These are phyloP conservation scores for Gymnocheta viridis DNA, from an alignment of 2,888 invertebrate species.

Conservation along the genomic window DNA sequence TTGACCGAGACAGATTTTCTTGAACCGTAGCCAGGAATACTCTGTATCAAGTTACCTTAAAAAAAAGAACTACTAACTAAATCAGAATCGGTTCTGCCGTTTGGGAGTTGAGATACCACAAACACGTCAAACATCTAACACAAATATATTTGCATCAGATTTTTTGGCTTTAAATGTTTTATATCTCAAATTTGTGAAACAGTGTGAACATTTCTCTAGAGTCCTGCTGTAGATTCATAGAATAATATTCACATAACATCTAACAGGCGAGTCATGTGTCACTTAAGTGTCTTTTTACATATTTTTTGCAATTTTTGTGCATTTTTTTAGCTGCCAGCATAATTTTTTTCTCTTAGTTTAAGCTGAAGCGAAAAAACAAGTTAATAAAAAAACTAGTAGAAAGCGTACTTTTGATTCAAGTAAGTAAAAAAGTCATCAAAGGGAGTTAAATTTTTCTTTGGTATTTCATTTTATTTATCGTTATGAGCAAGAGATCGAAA, in stretches of 20 bases:
- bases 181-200: not conserved
- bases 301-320: slow-evolving; percentile 3
- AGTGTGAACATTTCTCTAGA: not conserved
- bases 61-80: no score
- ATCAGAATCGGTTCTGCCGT: no score
- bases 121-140: no score
- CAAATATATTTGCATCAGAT: no score
- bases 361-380: not conserved
- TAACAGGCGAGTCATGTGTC: slow-evolving; percentile 57
- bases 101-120: no score
- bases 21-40: no score
- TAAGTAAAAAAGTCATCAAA: not conserved
- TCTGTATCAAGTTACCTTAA: no score
- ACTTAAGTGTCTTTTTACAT: slow-evolving; percentile 44
- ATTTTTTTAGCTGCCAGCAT: slow-evolving; percentile 16
- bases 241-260: slow-evolving; percentile 17
- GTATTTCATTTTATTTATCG: not conserved
- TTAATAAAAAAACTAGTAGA: slow-evolving; percentile 49
- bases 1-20: no score
- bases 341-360: slow-evolving; percentile 2
- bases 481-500: not conserved
- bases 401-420: slow-evolving; percentile 51
- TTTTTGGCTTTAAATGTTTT: not conserved
- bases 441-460: no score
- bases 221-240: not conserved